A percentile compares a stretch with the other conserved stretches of the same genome.
Evolutionary conservation across 2,888 invertebrate genomes (phyloP).

Genomic region (Ptilodon capucinus): DNA sequence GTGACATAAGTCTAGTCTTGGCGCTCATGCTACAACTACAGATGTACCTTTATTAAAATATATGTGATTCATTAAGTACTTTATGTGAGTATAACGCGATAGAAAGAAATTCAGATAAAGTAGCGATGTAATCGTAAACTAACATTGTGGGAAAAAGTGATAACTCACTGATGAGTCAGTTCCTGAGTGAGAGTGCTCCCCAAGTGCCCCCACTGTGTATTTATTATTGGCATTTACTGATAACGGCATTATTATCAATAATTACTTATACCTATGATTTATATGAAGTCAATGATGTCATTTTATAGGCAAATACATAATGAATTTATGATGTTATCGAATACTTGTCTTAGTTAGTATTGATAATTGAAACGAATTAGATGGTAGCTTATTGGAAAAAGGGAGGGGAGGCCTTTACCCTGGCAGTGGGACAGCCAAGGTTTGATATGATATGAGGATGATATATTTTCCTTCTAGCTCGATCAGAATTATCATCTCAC

Average conservation of each 20-base stretch:
- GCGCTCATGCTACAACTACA: too few species aligned
- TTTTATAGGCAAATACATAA: background rate
- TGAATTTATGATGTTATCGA: background rate
- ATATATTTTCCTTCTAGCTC: too few species aligned
- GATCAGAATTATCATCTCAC: too few species aligned
- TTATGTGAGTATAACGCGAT: background rate
- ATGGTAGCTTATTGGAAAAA: too few species aligned
- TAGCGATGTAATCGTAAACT: background rate
- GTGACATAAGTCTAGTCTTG: too few species aligned
- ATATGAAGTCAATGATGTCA: background rate
- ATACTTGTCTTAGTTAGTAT: too few species aligned
- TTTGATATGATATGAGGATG: too few species aligned
- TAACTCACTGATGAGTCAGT: conserved; percentile 20
- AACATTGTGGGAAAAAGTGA: conserved; percentile 5
- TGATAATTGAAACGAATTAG: background rate
- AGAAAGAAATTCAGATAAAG: background rate
- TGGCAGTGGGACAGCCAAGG: too few species aligned
- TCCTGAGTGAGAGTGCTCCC: conserved; percentile 15
- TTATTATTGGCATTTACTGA: conserved; percentile 13
- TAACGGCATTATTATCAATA: conserved; percentile 7
- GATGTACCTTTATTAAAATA: too few species aligned
- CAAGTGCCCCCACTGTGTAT: background rate
- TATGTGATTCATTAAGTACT: too few species aligned
- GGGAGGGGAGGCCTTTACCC: too few species aligned
- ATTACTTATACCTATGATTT: background rate